Evolutionary conservation across 2,888 invertebrate genomes (phyloP), one percentile per base, ranked within the genome.

Genomic region (Agrochola macilenta): DNA sequence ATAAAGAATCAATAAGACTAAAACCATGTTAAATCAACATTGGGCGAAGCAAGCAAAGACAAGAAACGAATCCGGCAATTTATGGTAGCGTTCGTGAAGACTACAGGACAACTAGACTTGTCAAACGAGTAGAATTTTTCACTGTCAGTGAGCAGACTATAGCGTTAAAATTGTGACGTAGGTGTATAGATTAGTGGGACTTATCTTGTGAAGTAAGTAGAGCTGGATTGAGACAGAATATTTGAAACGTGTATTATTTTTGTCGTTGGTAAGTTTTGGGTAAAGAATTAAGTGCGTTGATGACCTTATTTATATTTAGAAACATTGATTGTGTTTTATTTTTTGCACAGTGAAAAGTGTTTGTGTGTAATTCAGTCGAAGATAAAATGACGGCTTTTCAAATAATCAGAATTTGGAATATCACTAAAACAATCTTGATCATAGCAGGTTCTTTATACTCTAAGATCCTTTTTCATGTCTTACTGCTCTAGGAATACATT

Each of bases 21-120:
- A 96, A 96, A 96, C 96, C 95, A 93, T 95, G 96, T 95, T 96
- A 96, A 96, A 96, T 96, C 96, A 96, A 96, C 96, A 96, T 96
- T 95, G 96, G 96, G 95, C 93, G 94, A 94, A 94, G 93, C 92
- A 88, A 90, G 93, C 95, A 96, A 93, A 96, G 96, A 96, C 96
- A 96, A 96, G 96, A 95, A 95, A 95, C 93, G 95, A 95, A 96
- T 96, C 95, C 95, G 92, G 90, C 93, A 94, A 96, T 96, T 96
- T 96, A 96, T 96, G 93, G 94, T 93, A 90, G 91, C 91, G 91
- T 89, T 89, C 80, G 78, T 86, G 89, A 89, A 95, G 96, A 95
- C 90, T 90, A 91, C 87, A 79, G 88, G 82, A 89, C 76, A 82
- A 86, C 77, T 93, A 95, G 96, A 96, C 89, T 82, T 80, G 92